phyloP scores from a whole-genome alignment of 2,797 vertebrate species.

The Rachycentron canadum region DNA sequence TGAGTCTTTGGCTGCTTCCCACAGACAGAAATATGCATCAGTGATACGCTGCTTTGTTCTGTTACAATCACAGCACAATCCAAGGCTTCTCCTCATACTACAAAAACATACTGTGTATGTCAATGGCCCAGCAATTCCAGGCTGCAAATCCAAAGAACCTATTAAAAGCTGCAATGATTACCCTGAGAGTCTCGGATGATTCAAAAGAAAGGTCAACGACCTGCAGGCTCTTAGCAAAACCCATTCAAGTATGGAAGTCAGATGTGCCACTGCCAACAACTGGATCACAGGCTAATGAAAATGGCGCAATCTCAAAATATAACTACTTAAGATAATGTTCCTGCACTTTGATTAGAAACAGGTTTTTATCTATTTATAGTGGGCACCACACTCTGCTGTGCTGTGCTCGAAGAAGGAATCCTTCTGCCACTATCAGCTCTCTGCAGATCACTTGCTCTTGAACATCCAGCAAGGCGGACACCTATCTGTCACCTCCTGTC shows the following conservation, averaged over 20 bases:
- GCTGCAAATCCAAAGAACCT: conserved; percentile 18
- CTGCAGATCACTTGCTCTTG: conserved; percentile 29
- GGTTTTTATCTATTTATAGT: conserved; percentile 27
- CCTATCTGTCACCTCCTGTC: conserved; percentile 33
- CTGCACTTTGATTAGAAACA: conserved; percentile 28
- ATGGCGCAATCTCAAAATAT: neutral
- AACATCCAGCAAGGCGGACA: conserved; percentile 20
- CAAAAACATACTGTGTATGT: conserved; percentile 16
- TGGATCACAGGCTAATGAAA: conserved; percentile 8
- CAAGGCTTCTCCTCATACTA: conserved; percentile 10
- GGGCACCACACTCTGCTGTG: neutral
- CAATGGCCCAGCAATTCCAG: neutral
- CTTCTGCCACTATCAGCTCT: conserved; percentile 47
- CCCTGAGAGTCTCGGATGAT: conserved; percentile 29
- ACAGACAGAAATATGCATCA: conserved; percentile 58
- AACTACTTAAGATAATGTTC: conserved; percentile 25
- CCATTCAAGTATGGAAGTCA: conserved; percentile 44
- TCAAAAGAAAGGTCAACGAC: conserved; percentile 52
- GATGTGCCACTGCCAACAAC: conserved; percentile 4
- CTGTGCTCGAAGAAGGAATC: conserved; percentile 34
- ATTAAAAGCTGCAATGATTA: conserved; percentile 41
- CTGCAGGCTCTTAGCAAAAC: conserved; percentile 23
- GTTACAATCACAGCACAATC: conserved; percentile 24
- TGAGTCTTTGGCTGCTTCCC: conserved; percentile 45
- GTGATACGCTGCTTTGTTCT: conserved; percentile 46